Evolutionary conservation across 1,140 invertebrate species (phyloP), one percentile per base, ranked within the genome.

Genomic region (Drosophila serrata): DNA sequence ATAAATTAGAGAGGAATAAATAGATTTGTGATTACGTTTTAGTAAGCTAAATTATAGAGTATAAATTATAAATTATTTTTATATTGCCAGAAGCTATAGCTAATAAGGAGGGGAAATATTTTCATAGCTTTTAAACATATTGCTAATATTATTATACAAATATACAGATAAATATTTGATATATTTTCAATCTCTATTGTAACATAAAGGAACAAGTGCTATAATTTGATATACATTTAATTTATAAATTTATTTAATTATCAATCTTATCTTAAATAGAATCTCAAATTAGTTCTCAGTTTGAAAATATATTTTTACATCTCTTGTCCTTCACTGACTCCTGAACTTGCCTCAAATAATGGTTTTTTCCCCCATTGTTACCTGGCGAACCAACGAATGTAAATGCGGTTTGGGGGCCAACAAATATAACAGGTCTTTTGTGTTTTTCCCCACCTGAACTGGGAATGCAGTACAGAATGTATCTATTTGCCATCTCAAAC

Each of bases 401-500:
- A 55, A 55, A 55, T 61, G 45, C 31, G 59, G 46, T 61, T 49
- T 39, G 48, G 31, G 33, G 31, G 33, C 22, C 58, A 55, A 55
- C 51, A 22, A 6, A 24, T 27, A 46, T 29, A 56, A 56, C 31
- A 31, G 48, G 35, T 17, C 27, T 33, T 31, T 51, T 61, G 33
- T 61, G 63, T 42, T 31, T 31, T 27, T 22, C 46, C 46, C 43
- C 37, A 31, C 35, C 15, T 49, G 27, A 5, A 17, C n/a, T 37
- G 2, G 11, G 13, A 19, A 46, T 74, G 48, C 48, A 74, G 33
- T 22, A 43, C 22, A 35, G 39, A 60, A 55, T 67, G 73, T 68
- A 76, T 76, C 62, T 68, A 37, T 68, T 67, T 65, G 59, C 70
- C 70, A 75, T 56, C 45, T 22, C 24, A 7, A 46, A 17, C 40